A percentile compares a stretch with the other conserved stretches of the same genome.
Conservation (phyloP, 2,113 vertebrate genomes). For the Aphyosemion australe region DNA sequence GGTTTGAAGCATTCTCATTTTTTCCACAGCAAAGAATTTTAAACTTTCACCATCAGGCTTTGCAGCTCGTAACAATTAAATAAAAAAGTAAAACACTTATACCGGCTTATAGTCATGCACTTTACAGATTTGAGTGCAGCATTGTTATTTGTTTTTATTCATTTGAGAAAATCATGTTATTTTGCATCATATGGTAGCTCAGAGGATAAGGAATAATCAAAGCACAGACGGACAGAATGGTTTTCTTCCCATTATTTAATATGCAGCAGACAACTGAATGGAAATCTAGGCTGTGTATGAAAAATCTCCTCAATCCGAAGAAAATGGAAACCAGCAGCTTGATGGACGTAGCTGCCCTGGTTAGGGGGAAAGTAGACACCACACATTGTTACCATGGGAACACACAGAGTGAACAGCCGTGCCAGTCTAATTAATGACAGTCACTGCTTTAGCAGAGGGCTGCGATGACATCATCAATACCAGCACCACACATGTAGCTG, state of each 20-base stretch:
- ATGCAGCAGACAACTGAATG: slow-evolving; percentile 38
- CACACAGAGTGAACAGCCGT: slow-evolving; percentile 72
- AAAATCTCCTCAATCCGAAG: slow-evolving; percentile 39
- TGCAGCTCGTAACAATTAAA: not conserved
- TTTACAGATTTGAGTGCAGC: not conserved
- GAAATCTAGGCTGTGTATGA: slow-evolving; percentile 17
- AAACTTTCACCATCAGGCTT: not conserved
- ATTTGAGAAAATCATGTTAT: not conserved
- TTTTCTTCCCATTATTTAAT: slow-evolving; percentile 26
- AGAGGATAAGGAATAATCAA: slow-evolving; percentile 14
- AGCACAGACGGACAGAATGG: not conserved
- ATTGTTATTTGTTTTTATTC: not conserved
- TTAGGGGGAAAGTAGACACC: slow-evolving; percentile 56
- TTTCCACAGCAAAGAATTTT: not conserved
- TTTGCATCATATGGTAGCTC: not conserved
- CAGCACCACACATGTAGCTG: slow-evolving; percentile 50
- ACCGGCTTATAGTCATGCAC: not conserved
- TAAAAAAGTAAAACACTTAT: not conserved
- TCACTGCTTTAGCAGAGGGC: slow-evolving; percentile 64
- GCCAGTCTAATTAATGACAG: slow-evolving; percentile 75
- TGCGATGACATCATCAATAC: slow-evolving; percentile 67
- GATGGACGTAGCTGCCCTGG: slow-evolving; percentile 50
- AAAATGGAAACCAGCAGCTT: slow-evolving; percentile 56
- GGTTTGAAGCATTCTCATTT: slow-evolving; percentile 4
- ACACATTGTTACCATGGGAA: slow-evolving; percentile 78